Conservation (phyloP, 2,113 vertebrate genomes). For the Ptychochromis oligacanthus region DNA sequence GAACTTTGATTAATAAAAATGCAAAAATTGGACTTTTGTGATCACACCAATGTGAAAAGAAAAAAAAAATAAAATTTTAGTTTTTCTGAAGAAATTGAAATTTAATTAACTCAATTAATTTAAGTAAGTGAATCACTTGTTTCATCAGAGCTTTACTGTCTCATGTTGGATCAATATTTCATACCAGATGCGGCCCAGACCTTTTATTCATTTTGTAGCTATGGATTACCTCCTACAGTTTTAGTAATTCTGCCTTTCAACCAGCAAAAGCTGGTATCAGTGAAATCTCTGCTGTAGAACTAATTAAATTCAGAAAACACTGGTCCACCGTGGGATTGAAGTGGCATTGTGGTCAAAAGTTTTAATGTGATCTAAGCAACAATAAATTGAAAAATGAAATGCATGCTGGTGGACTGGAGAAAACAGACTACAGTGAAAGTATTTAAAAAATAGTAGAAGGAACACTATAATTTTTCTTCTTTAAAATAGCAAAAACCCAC, state of each 20-base stretch:
- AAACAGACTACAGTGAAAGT: background rate
- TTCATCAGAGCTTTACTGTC: background rate
- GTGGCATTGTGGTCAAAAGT: background rate
- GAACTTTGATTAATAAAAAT: background rate
- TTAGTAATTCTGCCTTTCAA: background rate
- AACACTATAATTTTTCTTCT: background rate
- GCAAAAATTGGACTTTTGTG: background rate
- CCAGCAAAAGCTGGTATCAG: background rate
- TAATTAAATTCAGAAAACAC: background rate
- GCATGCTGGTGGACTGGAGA: background rate
- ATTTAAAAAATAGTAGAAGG: background rate
- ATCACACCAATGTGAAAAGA: background rate
- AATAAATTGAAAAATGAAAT: background rate
- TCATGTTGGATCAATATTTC: background rate
- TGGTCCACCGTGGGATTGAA: background rate
- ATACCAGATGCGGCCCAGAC: background rate
- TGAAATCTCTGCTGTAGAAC: background rate
- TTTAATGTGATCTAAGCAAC: background rate
- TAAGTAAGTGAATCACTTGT: background rate
- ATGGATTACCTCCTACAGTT: background rate
- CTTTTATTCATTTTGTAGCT: constrained; percentile 1
- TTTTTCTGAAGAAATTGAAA: constrained; percentile 3
- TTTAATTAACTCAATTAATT: background rate
- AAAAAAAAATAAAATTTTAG: background rate
- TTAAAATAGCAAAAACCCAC: background rate